phyloP scores from a whole-genome alignment of 2,797 vertebrate genomes.

The Alosa sapidissima region DNA sequence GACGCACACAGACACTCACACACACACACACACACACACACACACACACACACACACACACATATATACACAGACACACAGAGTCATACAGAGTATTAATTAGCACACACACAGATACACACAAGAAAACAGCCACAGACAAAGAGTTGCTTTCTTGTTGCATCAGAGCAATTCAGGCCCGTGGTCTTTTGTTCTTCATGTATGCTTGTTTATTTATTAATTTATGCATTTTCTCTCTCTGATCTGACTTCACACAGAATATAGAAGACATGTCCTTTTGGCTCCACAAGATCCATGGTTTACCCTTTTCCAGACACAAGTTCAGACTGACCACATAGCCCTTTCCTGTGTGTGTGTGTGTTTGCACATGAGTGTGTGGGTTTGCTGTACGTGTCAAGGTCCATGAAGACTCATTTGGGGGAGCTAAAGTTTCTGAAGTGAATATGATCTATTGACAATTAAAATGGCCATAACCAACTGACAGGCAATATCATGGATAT shows the following conservation, averaged over 20 bases:
- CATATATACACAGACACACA: constrained; percentile 40
- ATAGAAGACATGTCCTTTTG: constrained; percentile 64
- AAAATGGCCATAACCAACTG: not conserved
- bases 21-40: constrained; percentile 50
- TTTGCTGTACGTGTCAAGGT: not conserved
- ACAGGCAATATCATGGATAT: not conserved
- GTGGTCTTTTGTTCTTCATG: constrained; percentile 55
- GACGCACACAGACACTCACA: not conserved
- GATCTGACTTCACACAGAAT: constrained; percentile 79
- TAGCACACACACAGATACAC: constrained; percentile 51
- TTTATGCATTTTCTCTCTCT: constrained; percentile 73
- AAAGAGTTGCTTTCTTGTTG: constrained; percentile 78
- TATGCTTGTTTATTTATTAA: constrained; percentile 75
- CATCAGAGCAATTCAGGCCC: constrained; percentile 72
- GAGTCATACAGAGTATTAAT: constrained; percentile 63
- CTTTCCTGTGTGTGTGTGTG: not conserved
- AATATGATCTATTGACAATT: not conserved
- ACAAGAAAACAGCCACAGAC: constrained; percentile 57
- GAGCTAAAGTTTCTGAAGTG: not conserved
- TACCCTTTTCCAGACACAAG: constrained; percentile 47
- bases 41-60: constrained; percentile 48
- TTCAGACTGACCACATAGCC: constrained; percentile 41
- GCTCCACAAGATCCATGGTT: constrained; percentile 49
- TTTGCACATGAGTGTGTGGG: constrained; percentile 9
- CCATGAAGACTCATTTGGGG: not conserved